phyloP scores from a whole-genome alignment of 2,888 invertebrate species.

The Rotaria sp. region DNA sequence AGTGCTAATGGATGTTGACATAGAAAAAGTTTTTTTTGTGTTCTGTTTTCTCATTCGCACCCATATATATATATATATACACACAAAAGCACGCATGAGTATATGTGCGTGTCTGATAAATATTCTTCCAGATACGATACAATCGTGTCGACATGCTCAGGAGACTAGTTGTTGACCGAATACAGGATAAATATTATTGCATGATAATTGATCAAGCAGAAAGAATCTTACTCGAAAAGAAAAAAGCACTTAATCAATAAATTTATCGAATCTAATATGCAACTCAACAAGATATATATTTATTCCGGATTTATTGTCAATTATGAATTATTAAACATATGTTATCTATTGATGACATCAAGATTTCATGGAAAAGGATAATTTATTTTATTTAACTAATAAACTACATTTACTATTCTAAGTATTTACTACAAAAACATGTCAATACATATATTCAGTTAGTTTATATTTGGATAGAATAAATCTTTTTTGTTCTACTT shows the following conservation, averaged over 20 bases:
- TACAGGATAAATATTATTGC: not conserved
- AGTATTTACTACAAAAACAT: not conserved
- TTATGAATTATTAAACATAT: not conserved
- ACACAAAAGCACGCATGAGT: not conserved
- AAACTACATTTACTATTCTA: not conserved
- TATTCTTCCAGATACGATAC: not conserved
- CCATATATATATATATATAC: not conserved
- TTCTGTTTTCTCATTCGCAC: conserved; percentile 2
- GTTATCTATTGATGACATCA: not conserved
- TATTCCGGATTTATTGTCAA: not conserved
- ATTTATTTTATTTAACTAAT: not conserved
- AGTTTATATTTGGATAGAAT: not conserved
- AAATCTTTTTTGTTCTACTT: not conserved
- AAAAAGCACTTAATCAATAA: not conserved
- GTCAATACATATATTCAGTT: not conserved
- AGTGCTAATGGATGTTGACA: not conserved
- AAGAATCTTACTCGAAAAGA: not conserved
- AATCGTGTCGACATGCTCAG: not conserved
- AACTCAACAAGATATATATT: not conserved
- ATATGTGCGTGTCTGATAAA: not conserved
- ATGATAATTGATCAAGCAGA: not conserved
- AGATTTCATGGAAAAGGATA: not conserved
- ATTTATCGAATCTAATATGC: not conserved
- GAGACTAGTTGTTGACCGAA: not conserved
- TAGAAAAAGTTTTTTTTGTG: not conserved